A percentile compares a stretch with the other conserved stretches of the same genome.
phyloP scores from a whole-genome alignment of 2,888 invertebrate genomes.

The Bembecia ichneumoniformis region DNA sequence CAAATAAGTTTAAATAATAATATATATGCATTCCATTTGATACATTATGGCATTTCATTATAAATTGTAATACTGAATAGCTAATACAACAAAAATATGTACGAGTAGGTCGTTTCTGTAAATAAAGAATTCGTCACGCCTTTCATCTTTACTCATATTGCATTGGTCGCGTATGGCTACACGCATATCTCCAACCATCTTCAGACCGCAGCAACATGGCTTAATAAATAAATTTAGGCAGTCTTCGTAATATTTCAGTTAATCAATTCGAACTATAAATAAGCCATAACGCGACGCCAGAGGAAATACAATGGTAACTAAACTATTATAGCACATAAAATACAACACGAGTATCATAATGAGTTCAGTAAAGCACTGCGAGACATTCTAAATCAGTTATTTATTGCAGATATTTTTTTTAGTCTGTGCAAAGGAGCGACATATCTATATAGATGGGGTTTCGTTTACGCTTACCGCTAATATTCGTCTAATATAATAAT shows the following conservation, averaged over 20 bases:
- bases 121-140: conserved; percentile 1
- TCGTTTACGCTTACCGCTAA: conserved; percentile 53
- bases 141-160: too few relatives aligned
- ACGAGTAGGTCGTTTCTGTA: conserved; percentile 32
- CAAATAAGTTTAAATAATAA: conserved; percentile 17
- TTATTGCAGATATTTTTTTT: conserved; percentile 38
- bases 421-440: conserved; percentile 15
- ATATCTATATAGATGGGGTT: conserved; percentile 37
- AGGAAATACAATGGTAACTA: conserved; percentile 63
- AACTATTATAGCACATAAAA: conserved; percentile 39
- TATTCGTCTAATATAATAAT: conserved; percentile 66
- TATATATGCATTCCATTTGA: conserved; percentile 51
- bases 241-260: conserved; percentile 66
- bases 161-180: too few relatives aligned
- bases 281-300: conserved; percentile 59
- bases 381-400: conserved; percentile 63
- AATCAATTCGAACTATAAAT: conserved; percentile 49
- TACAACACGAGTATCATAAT: conserved; percentile 54
- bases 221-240: conserved; percentile 70
- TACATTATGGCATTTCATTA: conserved; percentile 64
- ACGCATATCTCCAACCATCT: too few relatives aligned
- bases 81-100: conserved; percentile 68
- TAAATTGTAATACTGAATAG: conserved; percentile 65
- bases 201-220: conserved; percentile 38
- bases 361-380: conserved; percentile 61